Evolutionary conservation across 2,113 vertebrate genomes (phyloP), one percentile per base, ranked within the genome.

Genomic region (Clarias magur): DNA sequence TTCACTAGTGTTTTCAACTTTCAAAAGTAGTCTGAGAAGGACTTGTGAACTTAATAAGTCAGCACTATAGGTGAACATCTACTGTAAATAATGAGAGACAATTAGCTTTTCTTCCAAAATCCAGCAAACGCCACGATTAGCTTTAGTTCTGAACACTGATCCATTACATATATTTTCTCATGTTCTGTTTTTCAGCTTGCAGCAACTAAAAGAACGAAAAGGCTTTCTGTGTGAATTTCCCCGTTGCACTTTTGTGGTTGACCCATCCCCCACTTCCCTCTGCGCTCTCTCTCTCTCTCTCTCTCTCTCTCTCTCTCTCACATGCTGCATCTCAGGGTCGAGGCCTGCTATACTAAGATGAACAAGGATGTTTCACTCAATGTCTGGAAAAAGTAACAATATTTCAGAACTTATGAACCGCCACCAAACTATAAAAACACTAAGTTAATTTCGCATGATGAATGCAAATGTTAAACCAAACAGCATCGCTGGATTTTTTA

Each of bases 251-350:
- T 76, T 84, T 88, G 82, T 62, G 81, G 86, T 89, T 7, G 75
- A 85, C 87, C 87, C 91, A 76, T 81, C 89, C 87, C 90, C 89
- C 88, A 92, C 90, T 92, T 92, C 91, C 91, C 89, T 70, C 86
- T 83, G 48, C 21, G 57, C 30, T 81, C 76, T 75, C 34, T 4
- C 30, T 63, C 27, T 11, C 86, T 60, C n/a, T 75, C 80, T 82
- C 19, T 81, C 16, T 78, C 82, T 53, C 79, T 59, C 19, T 34
- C 63, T 80, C 72, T 84, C 65, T 59, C 38, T 67, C 38, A 60
- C 65, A 84, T 54, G 19, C 48, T 57, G 70, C 34, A 80, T 80
- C 72, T 54, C 23, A 85, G 76, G 21, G 85, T 59, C 17, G 53
- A 63, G 23, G 60, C 72, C 53, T 83, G 25, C 21, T 27, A 3